phyloP scores from a whole-genome alignment of 2,113 vertebrate species.

The Bubo bubo region DNA sequence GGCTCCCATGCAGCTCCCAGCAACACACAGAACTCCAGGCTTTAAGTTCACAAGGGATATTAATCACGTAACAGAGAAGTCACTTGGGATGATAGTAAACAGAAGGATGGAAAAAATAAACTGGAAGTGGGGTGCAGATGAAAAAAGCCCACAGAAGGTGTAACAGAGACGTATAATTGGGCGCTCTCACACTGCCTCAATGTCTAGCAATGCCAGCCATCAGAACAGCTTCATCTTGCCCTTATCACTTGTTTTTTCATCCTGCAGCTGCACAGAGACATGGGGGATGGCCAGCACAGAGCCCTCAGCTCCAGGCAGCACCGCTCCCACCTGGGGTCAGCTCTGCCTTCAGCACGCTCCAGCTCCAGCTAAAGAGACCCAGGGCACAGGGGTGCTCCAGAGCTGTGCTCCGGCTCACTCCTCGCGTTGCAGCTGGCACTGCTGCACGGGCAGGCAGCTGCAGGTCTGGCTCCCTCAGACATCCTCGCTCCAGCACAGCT shows the following conservation, averaged over 20 bases:
- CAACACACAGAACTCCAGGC: not conserved
- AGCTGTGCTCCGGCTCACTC: not conserved
- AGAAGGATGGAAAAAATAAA: not conserved
- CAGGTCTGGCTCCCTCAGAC: not conserved
- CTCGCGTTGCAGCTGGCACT: not conserved
- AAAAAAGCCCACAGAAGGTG: not conserved
- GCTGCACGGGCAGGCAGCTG: not conserved
- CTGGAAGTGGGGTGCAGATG: not conserved
- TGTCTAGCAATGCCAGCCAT: not conserved
- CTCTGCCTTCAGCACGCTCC: rapidly evolving
- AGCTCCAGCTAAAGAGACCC: not conserved
- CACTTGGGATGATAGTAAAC: not conserved
- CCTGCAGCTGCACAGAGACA: not conserved
- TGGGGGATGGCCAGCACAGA: not conserved
- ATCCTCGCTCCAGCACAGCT: rapidly evolving
- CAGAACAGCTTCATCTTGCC: not conserved
- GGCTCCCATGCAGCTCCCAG: not conserved
- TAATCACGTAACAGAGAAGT: not conserved
- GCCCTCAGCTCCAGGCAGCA: not conserved
- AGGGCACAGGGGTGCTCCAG: not conserved
- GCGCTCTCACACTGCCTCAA: not conserved
- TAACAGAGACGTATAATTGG: not conserved
- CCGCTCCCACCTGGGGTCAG: rapidly evolving
- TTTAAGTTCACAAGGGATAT: not conserved
- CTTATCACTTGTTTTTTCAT: not conserved